A percentile compares a stretch with the other conserved stretches of the same genome.
phyloP scores from a whole-genome alignment of 2,888 invertebrate genomes.

The Andrena bicolor region DNA sequence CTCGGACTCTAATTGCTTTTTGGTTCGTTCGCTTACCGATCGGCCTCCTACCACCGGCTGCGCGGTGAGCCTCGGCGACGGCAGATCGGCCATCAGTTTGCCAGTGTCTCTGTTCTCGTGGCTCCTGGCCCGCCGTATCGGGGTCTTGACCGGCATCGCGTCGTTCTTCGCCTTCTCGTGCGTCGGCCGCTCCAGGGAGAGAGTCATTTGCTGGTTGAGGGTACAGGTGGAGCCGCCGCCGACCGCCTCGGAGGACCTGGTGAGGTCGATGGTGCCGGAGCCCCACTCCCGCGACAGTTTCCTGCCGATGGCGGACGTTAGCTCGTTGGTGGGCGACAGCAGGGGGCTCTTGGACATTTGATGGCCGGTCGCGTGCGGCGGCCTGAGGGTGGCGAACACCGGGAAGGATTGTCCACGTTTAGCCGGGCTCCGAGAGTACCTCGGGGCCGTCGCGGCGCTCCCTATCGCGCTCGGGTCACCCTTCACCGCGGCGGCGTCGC shows the following conservation, averaged over 20 bases:
- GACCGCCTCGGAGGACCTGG: constrained; percentile 81
- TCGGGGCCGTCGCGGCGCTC: constrained; percentile 75
- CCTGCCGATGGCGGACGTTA: constrained; percentile 81
- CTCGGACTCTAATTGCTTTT: constrained; percentile 83
- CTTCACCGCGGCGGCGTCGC: constrained; percentile 73
- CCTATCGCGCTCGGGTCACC: constrained; percentile 55
- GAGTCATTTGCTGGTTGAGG: constrained; percentile 74
- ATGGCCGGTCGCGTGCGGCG: constrained; percentile 71
- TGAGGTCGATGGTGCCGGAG: constrained; percentile 80
- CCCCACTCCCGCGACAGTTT: constrained; percentile 84
- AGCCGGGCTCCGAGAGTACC: constrained; percentile 81
- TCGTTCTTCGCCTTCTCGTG: constrained; percentile 71
- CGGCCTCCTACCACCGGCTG: constrained; percentile 83
- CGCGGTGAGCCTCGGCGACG: constrained; percentile 79
- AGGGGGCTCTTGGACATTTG: constrained; percentile 79
- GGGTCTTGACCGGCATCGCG: constrained; percentile 75
- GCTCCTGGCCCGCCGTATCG: constrained; percentile 82
- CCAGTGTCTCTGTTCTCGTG: constrained; percentile 81
- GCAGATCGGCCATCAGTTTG: constrained; percentile 74
- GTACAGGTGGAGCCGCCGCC: constrained; percentile 76
- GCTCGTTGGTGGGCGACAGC: constrained; percentile 81
- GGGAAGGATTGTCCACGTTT: constrained; percentile 84
- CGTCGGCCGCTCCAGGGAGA: constrained; percentile 70
- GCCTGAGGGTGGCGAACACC: constrained; percentile 81
- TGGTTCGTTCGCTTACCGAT: constrained; percentile 82